Base-by-base conservation (phyloP, 2,888 invertebrate genomes). In the Ichneumon xanthorius region DNA sequence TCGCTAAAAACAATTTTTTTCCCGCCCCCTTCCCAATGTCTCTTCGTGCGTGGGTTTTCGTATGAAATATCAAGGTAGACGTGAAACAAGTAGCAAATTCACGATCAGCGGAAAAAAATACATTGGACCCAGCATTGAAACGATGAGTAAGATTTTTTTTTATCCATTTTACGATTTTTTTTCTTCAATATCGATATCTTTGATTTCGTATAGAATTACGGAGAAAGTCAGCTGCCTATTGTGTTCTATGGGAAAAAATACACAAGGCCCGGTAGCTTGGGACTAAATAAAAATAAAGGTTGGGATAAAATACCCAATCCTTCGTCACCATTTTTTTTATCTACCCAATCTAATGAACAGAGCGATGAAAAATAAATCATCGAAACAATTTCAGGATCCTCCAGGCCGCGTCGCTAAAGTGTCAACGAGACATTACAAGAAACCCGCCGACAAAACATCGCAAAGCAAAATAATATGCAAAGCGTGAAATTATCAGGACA, bases 391-490 rank as follows among this genome's bases (percentile, higher is more conserved):
- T 22, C 0, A 6, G 11, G 33, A 63, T 30, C 63, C n/a, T 33
- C 14, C 16, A 30, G 30, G 7, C 16, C 6, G 30, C 14, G 9
- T 30, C 33, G n/a, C 33, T 26, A n/a, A 63, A 33, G 33, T 63
- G 63, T 63, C 33, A 33, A 63, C 63, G 26, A 48, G 16, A 63
- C 5, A 6, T 33, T n/a, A 63, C 63, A 30, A 33, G 19, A n/a
- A 55, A 22, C n/a, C 14, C 16, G 16, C 30, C 63, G 63, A 71
- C 50, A n/a, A 71, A 53, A 71, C 22, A 53, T 71, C 50, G 16
- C 45, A 16, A 71, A 26, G 14, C 53, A 33, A 30, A 30, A 63
- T 55, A 26, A 76, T 48, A 82, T 37, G n/a, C 48, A 45, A 68
- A 65, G 53, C 65, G 68, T 63, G 65, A 71, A 50, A 30, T 33